phyloP scores from a whole-genome alignment of 2,888 invertebrate species.

The Hymenopus coronatus region DNA sequence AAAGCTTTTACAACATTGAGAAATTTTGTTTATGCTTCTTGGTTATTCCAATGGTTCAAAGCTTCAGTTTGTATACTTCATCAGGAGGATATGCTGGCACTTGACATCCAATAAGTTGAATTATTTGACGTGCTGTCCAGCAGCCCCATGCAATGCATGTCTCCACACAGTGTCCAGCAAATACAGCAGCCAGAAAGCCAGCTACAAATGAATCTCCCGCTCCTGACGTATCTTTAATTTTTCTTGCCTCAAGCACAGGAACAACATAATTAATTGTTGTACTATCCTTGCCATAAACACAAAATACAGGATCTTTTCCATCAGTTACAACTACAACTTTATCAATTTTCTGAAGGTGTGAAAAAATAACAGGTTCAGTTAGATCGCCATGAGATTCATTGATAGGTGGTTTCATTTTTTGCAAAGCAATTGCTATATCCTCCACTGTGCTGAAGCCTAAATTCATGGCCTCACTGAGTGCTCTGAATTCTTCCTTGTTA shows the following conservation, averaged over 20 bases:
- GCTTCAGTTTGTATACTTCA: background rate
- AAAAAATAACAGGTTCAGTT: background rate
- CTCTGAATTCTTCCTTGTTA: conserved; percentile 54
- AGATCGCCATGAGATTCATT: background rate
- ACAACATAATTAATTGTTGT: conserved; percentile 41
- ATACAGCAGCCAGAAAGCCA: conserved; percentile 54
- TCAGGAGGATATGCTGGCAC: conserved; percentile 42
- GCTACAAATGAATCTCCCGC: conserved; percentile 61
- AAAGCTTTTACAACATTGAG: background rate
- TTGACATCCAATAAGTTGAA: conserved; percentile 52
- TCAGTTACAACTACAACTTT: conserved; percentile 61
- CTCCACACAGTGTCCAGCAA: conserved; percentile 45
- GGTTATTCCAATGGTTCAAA: background rate
- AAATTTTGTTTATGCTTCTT: background rate
- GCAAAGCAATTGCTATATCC: conserved; percentile 35
- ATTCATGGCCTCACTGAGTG: conserved; percentile 45
- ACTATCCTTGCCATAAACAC: conserved; percentile 41
- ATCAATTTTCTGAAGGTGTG: background rate
- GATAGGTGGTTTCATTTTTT: background rate
- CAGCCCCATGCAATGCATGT: conserved; percentile 50
- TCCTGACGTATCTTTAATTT: conserved; percentile 57
- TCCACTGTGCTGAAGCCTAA: conserved; percentile 35
- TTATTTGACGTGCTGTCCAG: conserved; percentile 49
- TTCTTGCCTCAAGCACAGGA: conserved; percentile 44
- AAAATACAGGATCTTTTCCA: conserved; percentile 55